A percentile compares a stretch with the other conserved stretches of the same genome.
phyloP scores from a whole-genome alignment of 2,113 vertebrate genomes.

The Myotis brandtii region DNA sequence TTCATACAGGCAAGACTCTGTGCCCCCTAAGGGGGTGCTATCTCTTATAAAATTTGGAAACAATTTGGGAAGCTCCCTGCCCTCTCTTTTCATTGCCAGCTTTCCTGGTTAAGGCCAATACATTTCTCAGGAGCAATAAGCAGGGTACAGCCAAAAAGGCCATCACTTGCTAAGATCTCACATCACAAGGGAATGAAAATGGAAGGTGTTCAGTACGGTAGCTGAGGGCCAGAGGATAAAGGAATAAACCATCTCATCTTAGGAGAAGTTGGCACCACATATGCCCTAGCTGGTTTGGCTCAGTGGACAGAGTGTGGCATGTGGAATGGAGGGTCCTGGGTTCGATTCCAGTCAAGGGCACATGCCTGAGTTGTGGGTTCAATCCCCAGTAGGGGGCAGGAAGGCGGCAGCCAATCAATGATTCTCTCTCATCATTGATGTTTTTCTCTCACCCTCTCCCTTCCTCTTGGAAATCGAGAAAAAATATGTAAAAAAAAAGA shows the following conservation, averaged over 20 bases:
- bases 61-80: neutral
- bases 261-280: neutral
- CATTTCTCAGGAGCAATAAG: neutral
- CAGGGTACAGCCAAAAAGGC: neutral
- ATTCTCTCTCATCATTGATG: too few species aligned
- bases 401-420: too few species aligned
- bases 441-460: too few species aligned
- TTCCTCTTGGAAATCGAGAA: too few species aligned
- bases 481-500: too few species aligned
- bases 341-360: too few species aligned
- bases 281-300: neutral
- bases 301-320: too few species aligned
- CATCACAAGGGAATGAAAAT: neutral
- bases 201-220: neutral
- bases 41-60: neutral
- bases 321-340: too few species aligned
- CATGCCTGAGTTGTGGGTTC: too few species aligned
- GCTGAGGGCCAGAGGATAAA: neutral
- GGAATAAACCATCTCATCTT: neutral
- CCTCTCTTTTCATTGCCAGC: neutral
- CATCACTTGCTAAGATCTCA: neutral
- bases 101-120: neutral
- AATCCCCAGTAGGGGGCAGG: too few species aligned
- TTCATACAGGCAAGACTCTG: neutral
- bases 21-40: too few species aligned